Percentiles rank a stretch among this genome's conserved stretches.
These are phyloP conservation scores for Lagopus leucura DNA, from an alignment of 2,113 vertebrate species.

Conservation along the genomic window DNA sequence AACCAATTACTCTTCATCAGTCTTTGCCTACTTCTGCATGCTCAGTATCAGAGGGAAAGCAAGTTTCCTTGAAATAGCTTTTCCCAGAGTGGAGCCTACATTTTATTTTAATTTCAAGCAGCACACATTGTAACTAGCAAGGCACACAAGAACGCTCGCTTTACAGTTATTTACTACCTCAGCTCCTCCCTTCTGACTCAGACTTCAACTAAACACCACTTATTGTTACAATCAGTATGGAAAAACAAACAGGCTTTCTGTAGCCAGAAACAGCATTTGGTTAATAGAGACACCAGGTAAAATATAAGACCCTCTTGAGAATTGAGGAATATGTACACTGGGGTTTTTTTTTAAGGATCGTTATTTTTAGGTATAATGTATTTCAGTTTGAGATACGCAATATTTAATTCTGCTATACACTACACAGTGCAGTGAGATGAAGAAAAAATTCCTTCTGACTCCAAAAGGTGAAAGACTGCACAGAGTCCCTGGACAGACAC, in stretches of 20 bases:
- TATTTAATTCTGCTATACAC: neutral
- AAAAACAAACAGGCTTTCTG: neutral
- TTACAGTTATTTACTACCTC: neutral
- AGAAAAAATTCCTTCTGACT: neutral
- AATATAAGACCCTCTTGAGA: neutral
- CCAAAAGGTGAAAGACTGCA: neutral
- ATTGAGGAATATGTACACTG: neutral
- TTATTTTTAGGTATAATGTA: neutral
- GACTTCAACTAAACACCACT: neutral
- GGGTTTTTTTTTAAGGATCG: neutral
- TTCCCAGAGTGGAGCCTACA: neutral
- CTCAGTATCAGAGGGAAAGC: neutral
- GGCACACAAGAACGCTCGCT: neutral
- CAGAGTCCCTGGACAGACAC: neutral
- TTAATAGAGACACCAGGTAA: neutral
- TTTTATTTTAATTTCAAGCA: neutral
- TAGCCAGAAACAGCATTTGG: neutral
- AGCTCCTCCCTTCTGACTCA: neutral
- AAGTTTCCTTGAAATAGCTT: conserved; percentile 36
- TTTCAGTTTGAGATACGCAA: neutral
- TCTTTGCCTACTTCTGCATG: neutral
- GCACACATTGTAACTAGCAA: neutral
- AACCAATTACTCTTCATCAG: conserved; percentile 34
- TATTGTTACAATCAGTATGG: neutral
- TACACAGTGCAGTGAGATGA: neutral